A percentile compares a stretch with the other conserved stretches of the same genome.
Conservation (phyloP, 2,888 invertebrate genomes). For the Mimumesa dahlbomi region DNA sequence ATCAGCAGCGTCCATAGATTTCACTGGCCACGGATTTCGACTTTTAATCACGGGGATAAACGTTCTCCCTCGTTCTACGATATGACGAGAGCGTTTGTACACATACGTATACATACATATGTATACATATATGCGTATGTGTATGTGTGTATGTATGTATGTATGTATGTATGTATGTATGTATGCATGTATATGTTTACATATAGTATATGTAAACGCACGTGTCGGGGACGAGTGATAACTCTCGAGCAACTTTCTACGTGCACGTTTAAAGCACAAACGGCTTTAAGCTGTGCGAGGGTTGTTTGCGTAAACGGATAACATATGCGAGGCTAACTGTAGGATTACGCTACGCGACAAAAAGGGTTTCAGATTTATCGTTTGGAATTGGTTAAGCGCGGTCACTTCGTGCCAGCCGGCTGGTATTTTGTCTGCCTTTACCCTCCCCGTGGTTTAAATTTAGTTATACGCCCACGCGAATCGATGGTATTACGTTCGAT, state of each 20-base stretch:
- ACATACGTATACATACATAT: no score
- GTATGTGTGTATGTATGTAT: no score
- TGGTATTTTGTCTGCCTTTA: constrained; percentile 18
- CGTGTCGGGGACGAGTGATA: not conserved
- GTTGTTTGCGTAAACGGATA: constrained; percentile 49
- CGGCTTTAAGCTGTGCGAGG: constrained; percentile 42
- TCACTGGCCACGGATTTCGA: no score
- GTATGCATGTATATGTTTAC: no score
- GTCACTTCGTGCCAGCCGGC: constrained; percentile 23
- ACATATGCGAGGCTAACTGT: constrained; percentile 51
- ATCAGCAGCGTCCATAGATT: no score
- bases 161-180: no score
- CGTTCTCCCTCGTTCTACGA: no score
- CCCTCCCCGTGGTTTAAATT: constrained; percentile 28
- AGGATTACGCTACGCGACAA: constrained; percentile 44
- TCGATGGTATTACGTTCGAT: constrained; percentile 7
- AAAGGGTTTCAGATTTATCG: constrained; percentile 51
- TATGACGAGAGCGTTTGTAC: no score
- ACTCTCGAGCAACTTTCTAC: constrained; percentile 29
- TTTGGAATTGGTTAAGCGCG: constrained; percentile 48
- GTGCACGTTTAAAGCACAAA: constrained; percentile 22
- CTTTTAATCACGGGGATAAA: no score
- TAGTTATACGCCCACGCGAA: constrained; percentile 4
- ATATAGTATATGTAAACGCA: no score
- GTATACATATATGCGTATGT: no score